Conservation (phyloP, 2,113 vertebrate species). For the Lophochroa leadbeateri region DNA sequence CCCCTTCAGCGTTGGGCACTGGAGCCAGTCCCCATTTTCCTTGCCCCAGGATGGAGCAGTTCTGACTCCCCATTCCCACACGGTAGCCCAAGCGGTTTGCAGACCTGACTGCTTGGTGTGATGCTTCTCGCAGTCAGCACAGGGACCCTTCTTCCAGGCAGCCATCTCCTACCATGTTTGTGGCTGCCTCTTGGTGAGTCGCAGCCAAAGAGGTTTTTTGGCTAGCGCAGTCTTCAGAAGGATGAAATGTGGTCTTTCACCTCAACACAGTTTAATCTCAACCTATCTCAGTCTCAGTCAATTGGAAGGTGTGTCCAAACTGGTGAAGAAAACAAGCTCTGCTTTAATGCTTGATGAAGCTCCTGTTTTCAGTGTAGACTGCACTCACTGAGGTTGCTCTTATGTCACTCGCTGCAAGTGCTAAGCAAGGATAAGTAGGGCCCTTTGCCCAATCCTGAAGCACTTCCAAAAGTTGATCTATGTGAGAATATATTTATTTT, state of each 20-base stretch:
- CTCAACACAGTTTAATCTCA: not conserved
- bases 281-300: not conserved
- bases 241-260: not conserved
- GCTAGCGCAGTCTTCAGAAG: not conserved
- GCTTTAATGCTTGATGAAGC: not conserved
- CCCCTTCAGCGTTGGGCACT: rapidly evolving
- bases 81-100: rapidly evolving
- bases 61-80: not conserved
- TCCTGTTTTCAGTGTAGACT: not conserved
- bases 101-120: not conserved
- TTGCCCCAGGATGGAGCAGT: not conserved
- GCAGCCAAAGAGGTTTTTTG: not conserved
- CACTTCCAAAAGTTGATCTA: not conserved
- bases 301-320: not conserved
- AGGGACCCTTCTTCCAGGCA: not conserved
- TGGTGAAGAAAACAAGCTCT: not conserved
- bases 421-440: not conserved
- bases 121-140: not conserved
- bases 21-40: not conserved
- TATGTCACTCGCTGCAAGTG: not conserved
- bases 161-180: not conserved
- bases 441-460: not conserved
- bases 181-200: not conserved
- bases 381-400: rapidly evolving
- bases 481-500: not conserved